Conservation (phyloP, 2,888 invertebrate species). For the Hirtodrosophila confusa region DNA sequence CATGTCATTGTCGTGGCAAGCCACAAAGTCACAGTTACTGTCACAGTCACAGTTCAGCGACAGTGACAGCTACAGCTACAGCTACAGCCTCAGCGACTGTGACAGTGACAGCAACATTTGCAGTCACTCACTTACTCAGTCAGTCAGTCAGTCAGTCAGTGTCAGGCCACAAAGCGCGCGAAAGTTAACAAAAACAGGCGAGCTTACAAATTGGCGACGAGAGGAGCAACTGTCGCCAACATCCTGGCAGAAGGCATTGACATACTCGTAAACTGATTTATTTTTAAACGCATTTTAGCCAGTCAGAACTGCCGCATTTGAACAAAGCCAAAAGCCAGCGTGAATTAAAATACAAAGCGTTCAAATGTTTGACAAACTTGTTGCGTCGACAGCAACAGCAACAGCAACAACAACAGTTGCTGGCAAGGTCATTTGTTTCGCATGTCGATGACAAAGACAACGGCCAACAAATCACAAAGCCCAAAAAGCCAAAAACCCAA, state of each 20-base stretch:
- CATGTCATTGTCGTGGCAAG: constrained; percentile 23
- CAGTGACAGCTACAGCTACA: constrained; percentile 19
- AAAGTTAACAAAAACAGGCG: constrained; percentile 26
- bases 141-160: constrained; percentile 22
- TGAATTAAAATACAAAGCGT: constrained; percentile 61
- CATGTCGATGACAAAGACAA: constrained; percentile 67
- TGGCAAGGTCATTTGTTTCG: constrained; percentile 74
- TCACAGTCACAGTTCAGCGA: constrained; percentile 37
- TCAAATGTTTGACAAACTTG: constrained; percentile 76
- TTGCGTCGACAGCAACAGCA: constrained; percentile 49
- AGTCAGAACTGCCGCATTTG: constrained; percentile 51
- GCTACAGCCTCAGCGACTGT: constrained; percentile 6
- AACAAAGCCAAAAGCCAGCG: constrained; percentile 35
- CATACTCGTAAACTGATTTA: constrained; percentile 67
- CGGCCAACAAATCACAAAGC: constrained; percentile 37
- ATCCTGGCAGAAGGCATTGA: constrained; percentile 50
- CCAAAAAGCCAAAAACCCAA: constrained; percentile 1
- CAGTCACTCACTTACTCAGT: constrained; percentile 38
- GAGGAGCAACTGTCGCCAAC: constrained; percentile 43
- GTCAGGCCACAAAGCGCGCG: constrained; percentile 34
- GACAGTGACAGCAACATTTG: constrained; percentile 36
- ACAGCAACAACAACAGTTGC: constrained; percentile 17
- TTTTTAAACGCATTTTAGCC: constrained; percentile 72
- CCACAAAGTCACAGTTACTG: constrained; percentile 26
- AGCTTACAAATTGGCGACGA: constrained; percentile 24